A percentile compares a stretch with the other conserved stretches of the same genome.
phyloP scores from a whole-genome alignment of 2,888 invertebrate species.

The Erebia aethiops region DNA sequence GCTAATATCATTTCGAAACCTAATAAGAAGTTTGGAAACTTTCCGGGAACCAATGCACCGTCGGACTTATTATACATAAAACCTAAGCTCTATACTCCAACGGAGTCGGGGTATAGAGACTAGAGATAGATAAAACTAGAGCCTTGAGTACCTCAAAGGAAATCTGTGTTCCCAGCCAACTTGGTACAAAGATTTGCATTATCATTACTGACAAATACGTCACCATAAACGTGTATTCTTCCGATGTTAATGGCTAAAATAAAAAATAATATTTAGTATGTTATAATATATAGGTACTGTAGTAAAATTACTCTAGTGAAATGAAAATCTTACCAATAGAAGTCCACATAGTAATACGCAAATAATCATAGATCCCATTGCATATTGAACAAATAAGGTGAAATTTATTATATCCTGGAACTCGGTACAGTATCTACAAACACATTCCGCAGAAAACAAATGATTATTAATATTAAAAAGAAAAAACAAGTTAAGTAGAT shows the following conservation, averaged over 20 bases:
- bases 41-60: too few species aligned
- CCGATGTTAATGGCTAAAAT: conserved; percentile 54
- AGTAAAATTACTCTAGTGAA: neutral
- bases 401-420: conserved; percentile 51
- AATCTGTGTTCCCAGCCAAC: conserved; percentile 59
- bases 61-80: too few species aligned
- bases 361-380: conserved; percentile 56
- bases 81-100: too few species aligned
- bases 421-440: conserved; percentile 27
- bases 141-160: conserved; percentile 50
- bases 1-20: too few species aligned
- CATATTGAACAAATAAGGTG: conserved; percentile 58
- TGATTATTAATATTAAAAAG: neutral
- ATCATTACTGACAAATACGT: conserved; percentile 55
- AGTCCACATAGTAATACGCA: conserved; percentile 59
- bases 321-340: conserved; percentile 49
- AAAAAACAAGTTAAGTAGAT: neutral
- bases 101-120: neutral
- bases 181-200: conserved; percentile 58
- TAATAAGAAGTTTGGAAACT: too few species aligned
- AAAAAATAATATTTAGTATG: conserved; percentile 2
- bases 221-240: conserved; percentile 51
- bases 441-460: neutral
- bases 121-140: neutral
- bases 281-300: neutral